Evolutionary conservation across 2,113 vertebrate genomes (phyloP).

Genomic region (Mobula birostris): DNA sequence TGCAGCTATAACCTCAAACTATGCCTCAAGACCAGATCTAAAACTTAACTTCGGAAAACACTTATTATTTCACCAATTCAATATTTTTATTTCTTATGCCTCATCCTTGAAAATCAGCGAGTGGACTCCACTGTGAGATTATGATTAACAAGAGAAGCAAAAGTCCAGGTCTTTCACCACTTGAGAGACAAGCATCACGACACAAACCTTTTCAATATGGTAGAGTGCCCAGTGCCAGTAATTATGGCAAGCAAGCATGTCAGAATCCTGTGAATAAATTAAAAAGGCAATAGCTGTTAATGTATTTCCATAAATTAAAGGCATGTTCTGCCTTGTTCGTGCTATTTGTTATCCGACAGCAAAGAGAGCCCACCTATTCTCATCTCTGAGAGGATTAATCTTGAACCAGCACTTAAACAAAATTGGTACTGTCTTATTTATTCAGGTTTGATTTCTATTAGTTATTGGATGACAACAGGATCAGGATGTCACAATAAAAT

Average conservation of each 20-base stretch:
- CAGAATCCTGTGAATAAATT: conserved; percentile 58
- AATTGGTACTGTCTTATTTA: not conserved
- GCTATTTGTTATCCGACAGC: not conserved
- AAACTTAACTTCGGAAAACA: not conserved
- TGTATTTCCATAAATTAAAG: not conserved
- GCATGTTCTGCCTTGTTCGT: no score
- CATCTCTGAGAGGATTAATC: not conserved
- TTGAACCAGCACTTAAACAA: not conserved
- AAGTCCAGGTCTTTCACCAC: not conserved
- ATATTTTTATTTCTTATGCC: not conserved
- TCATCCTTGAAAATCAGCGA: not conserved
- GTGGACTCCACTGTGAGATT: not conserved
- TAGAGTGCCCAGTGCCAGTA: conserved; percentile 96
- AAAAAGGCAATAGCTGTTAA: conserved; percentile 32
- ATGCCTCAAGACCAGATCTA: not conserved
- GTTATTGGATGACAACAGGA: not conserved
- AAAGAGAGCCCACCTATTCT: not conserved
- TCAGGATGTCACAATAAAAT: not conserved
- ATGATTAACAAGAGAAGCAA: not conserved
- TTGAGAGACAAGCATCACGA: not conserved
- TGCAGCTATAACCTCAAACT: not conserved
- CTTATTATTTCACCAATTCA: not conserved
- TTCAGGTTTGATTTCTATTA: not conserved
- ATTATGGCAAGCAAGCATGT: conserved; percentile 83
- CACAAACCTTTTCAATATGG: conserved; percentile 82